Evolutionary conservation across 2,113 vertebrate species (phyloP), one percentile per base, ranked within the genome.

Genomic region (Oreochromis tanganicae): DNA sequence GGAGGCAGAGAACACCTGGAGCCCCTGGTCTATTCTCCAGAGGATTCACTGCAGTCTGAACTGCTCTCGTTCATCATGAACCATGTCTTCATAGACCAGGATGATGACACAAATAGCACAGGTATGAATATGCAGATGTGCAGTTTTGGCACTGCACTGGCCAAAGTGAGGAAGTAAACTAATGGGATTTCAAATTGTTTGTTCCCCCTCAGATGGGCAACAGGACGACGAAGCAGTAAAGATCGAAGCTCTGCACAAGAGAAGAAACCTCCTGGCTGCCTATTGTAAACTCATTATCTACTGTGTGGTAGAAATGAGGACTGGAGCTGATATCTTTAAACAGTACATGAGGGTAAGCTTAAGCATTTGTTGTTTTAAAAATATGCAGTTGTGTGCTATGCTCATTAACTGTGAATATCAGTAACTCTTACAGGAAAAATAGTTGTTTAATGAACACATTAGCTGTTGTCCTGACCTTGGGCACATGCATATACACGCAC

Each of bases 261-360:
- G 99, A 91, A 97, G 99, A 96, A 99, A 99, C 93, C 97, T 99
- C 57, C 97, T 99, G 88, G 99, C 99, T 88, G 99, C 98, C 81
- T 99, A 98, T 95, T 99, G 98, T 96, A 99, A 99, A 95, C 97
- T 99, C 59, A 99, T 99, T 96, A 98, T 99, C 88, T 99, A 99
- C 95, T 99, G 98, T 92, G 99, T 99, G 92, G 98, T 99, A 88
- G 98, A 99, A 93, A 99, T 99, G 97, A 99, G 97, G 91, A 98
- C 98, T 21, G 99, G 98, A 84, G 99, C 99, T 0, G 98, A 99
- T 94, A 98, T 99, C 95, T 99, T 99, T 94, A 99, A 99, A 94
- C 99, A 99, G 96, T 99, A 99, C 92, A 99, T 99, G 98, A 97
- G 99, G 97, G 99, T 99, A 95, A 94, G 94, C 61, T 48, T 48